phyloP scores from a whole-genome alignment of 2,113 vertebrate species.

The Salminus brasiliensis region DNA sequence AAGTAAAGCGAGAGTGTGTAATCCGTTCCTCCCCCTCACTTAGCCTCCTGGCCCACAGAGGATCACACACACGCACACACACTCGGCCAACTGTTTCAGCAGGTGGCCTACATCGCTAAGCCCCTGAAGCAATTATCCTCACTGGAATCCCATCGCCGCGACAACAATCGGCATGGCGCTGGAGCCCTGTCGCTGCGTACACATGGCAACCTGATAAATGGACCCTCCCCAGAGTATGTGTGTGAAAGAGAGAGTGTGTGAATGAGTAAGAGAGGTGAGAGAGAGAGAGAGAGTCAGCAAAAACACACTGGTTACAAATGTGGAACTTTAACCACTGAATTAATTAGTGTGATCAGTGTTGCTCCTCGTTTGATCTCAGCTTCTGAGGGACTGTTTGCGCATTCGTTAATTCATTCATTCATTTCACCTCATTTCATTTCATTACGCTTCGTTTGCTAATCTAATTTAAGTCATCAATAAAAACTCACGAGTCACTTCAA shows the following conservation, averaged over 20 bases:
- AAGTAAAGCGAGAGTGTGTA: slow-evolving; percentile 34
- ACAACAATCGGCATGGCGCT: slow-evolving; percentile 68
- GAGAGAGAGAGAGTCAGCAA: neutral
- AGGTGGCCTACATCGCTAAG: slow-evolving; percentile 77
- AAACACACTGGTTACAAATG: slow-evolving; percentile 3
- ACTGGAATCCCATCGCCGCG: slow-evolving; percentile 70
- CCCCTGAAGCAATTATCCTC: slow-evolving; percentile 79
- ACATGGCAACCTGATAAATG: slow-evolving; percentile 37
- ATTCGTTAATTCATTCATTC: no score
- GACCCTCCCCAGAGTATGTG: slow-evolving; percentile 19
- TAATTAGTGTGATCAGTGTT: slow-evolving; percentile 4
- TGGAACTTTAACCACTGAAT: slow-evolving; percentile 15
- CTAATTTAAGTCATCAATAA: no score
- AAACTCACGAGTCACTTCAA: no score
- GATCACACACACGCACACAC: slow-evolving; percentile 52
- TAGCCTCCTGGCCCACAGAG: slow-evolving; percentile 57
- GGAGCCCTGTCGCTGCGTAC: slow-evolving; percentile 39
- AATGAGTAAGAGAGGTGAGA: neutral
- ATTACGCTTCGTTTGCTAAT: no score
- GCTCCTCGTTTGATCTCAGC: neutral
- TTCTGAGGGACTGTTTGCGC: slow-evolving; percentile 13
- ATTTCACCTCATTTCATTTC: no score
- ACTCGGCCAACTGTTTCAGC: slow-evolving; percentile 75
- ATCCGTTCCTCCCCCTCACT: slow-evolving; percentile 60
- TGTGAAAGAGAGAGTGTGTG: neutral